A percentile compares a stretch with the other conserved stretches of the same genome.
These are phyloP conservation scores for Bos taurus DNA, from an alignment of 2,113 vertebrate species.

Conservation along the genomic window DNA sequence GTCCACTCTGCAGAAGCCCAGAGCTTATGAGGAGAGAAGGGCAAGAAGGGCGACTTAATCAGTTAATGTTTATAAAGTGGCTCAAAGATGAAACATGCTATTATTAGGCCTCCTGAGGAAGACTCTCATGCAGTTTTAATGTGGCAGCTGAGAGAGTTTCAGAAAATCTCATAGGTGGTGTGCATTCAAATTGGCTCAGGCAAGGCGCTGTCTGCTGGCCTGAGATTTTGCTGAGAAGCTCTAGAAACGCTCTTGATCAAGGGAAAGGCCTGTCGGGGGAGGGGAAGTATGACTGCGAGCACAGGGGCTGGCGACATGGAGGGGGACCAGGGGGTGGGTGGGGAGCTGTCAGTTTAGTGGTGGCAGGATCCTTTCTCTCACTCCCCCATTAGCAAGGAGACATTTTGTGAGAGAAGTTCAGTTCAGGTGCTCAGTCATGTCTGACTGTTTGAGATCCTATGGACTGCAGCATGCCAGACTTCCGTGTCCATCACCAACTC, in stretches of 20 bases:
- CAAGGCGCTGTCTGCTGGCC: background rate
- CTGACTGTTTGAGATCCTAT: background rate
- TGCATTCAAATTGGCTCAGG: conserved; percentile 2
- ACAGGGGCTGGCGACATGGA: background rate
- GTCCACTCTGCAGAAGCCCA: background rate
- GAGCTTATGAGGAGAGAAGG: background rate
- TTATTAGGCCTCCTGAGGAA: conserved; percentile 19
- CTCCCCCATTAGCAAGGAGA: background rate
- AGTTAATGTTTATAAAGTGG: conserved; percentile 45
- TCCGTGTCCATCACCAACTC: background rate
- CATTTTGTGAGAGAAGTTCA: background rate
- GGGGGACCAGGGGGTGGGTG: rapidly evolving
- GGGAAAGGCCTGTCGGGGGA: background rate
- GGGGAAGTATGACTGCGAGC: background rate
- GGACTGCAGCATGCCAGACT: background rate
- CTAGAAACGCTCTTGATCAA: background rate
- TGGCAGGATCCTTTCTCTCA: background rate
- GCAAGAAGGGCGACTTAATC: background rate
- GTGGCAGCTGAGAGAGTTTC: background rate
- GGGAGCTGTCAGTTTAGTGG: background rate
- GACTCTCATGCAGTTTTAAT: conserved; percentile 16
- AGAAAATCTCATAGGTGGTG: background rate
- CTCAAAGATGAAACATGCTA: background rate
- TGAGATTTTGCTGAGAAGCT: background rate
- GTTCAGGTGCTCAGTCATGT: rapidly evolving